Conservation (phyloP, 2,113 vertebrate species). For the Plectropomus leopardus region DNA sequence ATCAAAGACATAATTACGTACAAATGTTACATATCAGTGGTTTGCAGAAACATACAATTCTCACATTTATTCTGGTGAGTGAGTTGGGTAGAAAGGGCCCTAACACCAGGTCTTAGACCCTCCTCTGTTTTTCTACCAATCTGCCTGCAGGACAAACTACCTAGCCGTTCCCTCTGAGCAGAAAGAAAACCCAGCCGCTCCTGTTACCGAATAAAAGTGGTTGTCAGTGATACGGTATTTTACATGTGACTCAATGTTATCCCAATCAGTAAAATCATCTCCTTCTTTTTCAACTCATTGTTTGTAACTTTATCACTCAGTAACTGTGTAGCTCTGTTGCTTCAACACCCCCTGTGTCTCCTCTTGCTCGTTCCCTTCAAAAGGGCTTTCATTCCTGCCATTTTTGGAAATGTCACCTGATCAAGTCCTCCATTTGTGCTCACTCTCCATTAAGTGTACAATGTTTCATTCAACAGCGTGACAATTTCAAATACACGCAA, state of each 20-base stretch:
- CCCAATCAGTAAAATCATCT: constrained; percentile 46
- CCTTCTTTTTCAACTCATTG: constrained; percentile 55
- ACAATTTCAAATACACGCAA: not conserved
- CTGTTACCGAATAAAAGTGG: constrained; percentile 90
- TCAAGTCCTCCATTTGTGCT: constrained; percentile 15
- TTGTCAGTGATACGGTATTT: constrained; percentile 84
- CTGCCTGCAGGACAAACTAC: constrained; percentile 92
- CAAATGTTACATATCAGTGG: too few relatives aligned
- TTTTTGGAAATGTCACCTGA: constrained; percentile 1
- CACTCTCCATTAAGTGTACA: constrained; percentile 5
- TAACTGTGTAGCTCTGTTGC: constrained; percentile 41
- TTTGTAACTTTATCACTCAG: constrained; percentile 53
- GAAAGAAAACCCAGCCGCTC: constrained; percentile 91
- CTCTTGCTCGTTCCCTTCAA: constrained; percentile 13
- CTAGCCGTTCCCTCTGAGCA: constrained; percentile 96
- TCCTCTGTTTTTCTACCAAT: constrained; percentile 68
- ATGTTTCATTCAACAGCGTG: not conserved
- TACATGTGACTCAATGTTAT: constrained; percentile 67
- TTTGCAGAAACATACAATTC: too few relatives aligned
- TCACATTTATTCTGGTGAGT: too few relatives aligned
- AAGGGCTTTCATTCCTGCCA: constrained; percentile 41
- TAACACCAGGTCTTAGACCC: constrained; percentile 61
- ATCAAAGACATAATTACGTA: too few relatives aligned
- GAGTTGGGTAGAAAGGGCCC: not conserved
- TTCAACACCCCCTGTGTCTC: constrained; percentile 24